Evolutionary conservation across 2,888 invertebrate species (phyloP), one percentile per base, ranked within the genome.

Genomic region (Polydesmus complanatus): DNA sequence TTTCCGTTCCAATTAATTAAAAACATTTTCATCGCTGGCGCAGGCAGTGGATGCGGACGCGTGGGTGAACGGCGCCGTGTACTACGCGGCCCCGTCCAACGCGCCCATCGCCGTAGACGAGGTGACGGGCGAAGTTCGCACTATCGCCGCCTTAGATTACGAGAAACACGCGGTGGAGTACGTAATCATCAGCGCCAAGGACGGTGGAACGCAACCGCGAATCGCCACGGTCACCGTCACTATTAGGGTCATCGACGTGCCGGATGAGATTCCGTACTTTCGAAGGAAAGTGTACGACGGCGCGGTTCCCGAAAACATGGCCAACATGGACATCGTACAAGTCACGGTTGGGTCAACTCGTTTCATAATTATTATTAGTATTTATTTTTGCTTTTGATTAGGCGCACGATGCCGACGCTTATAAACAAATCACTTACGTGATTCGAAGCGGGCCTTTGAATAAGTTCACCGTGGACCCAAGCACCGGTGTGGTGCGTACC

Each of bases 141-240:
- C 89, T 0, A 83, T 80, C 56, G 77, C 79, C 2, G 79, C 85
- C 5, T 74, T 93, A 64, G 91, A 93, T 73, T 93, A 86, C 71
- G 92, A 93, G 71, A 81, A 80, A 14, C 83, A 85, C 69, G 85
- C 83, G 73, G 87, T 88, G 69, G 86, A 86, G 70, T 81, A 81
- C 64, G 88, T 92, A 73, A 88, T 90, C 51, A 88, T 92, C 8
- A 91, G 90, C 0, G 92, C 92, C 1, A 85, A 83, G 70, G 93
- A 93, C 70, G 88, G 88, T 22, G 92, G 89, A 0, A 81, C 85
- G 0, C 89, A 91, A 77, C 84, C 86, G 2, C 80, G 91, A 18
- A 77, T 91, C 48, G 89, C 90, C 1, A 91, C 92, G 0, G 89
- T 91, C 0, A 88, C 88, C 0, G 88, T 92, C 11, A 85, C 88